phyloP scores from a whole-genome alignment of 1,140 invertebrate genomes.

The Nebria ingens region DNA sequence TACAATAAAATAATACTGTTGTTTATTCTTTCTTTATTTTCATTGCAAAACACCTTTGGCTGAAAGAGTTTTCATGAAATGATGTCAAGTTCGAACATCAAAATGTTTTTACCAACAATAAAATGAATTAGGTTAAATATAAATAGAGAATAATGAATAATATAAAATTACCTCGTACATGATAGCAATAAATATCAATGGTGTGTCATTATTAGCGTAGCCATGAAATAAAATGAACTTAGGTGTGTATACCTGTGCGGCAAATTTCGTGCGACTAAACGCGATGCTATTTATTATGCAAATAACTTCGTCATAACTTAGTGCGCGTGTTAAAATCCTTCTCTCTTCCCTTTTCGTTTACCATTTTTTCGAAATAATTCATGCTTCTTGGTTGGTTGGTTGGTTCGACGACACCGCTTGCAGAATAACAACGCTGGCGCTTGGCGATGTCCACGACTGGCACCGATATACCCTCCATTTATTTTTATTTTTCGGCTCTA shows the following conservation, averaged over 20 bases:
- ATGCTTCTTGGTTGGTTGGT: conserved; percentile 11
- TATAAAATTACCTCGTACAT: too few species aligned
- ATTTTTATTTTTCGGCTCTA: too few species aligned
- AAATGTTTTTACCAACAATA: too few species aligned
- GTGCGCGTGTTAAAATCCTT: conserved; percentile 17
- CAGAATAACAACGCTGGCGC: too few species aligned
- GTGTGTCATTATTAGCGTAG: background rate
- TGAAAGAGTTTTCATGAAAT: too few species aligned
- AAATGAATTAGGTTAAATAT: too few species aligned
- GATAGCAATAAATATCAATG: too few species aligned
- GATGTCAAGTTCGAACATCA: too few species aligned
- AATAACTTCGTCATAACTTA: conserved; percentile 19
- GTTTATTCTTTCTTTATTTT: too few species aligned
- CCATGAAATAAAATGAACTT: background rate
- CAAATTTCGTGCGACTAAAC: conserved; percentile 18
- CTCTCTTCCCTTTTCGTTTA: conserved; percentile 16
- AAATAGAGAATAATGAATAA: too few species aligned
- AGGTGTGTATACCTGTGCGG: background rate
- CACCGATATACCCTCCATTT: background rate
- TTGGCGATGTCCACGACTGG: background rate
- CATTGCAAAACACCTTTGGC: too few species aligned
- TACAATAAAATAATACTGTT: too few species aligned
- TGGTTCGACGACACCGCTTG: background rate
- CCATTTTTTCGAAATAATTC: conserved; percentile 21
- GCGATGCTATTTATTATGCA: conserved; percentile 20